Conservation (phyloP, 2,888 invertebrate genomes). For the Hermodice carunculata region DNA sequence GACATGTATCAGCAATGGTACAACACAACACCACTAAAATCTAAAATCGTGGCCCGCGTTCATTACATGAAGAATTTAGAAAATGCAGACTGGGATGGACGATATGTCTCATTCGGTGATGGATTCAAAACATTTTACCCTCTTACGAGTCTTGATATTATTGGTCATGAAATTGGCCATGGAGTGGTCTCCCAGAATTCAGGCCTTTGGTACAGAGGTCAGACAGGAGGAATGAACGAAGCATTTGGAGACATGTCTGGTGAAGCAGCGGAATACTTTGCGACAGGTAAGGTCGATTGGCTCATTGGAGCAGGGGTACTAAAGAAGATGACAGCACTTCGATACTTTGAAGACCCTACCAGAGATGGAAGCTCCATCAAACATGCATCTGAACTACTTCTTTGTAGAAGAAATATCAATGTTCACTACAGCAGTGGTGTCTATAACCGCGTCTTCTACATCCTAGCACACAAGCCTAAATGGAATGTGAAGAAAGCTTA, state of each 20-base stretch:
- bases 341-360: constrained; percentile 8
- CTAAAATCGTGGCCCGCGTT: not conserved
- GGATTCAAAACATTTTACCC: not conserved
- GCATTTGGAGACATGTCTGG: constrained; percentile 9
- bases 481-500: not conserved
- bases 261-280: constrained; percentile 12
- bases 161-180: constrained; percentile 6
- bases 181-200: not conserved
- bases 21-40: not conserved
- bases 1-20: constrained; percentile 8
- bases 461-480: not conserved
- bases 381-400: not conserved
- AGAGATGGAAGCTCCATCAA: not conserved
- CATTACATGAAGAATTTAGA: constrained; percentile 3
- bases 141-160: not conserved
- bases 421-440: not conserved
- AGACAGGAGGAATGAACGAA: constrained; percentile 11
- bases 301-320: not conserved
- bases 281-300: not conserved
- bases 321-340: not conserved
- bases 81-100: constrained; percentile 16
- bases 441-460: constrained; percentile 3
- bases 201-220: not conserved
- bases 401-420: too few species aligned
- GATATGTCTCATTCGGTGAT: not conserved